These are phyloP conservation scores for Candoia aspera DNA, from an alignment of 2,113 vertebrate species.

Conservation along the genomic window DNA sequence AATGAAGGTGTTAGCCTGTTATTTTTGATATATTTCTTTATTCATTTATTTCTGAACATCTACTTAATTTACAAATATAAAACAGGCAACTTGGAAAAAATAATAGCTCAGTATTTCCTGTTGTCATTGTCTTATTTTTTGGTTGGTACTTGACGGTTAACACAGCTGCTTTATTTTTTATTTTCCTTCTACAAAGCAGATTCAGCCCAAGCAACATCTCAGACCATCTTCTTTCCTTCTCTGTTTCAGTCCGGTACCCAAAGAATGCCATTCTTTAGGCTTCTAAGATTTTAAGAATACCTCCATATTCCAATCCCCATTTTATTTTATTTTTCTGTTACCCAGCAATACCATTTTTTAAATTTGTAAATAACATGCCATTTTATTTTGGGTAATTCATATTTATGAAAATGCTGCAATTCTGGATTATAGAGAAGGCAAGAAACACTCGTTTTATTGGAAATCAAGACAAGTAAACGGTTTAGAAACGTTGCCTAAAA, in stretches of 20 bases:
- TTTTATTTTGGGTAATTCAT: neutral
- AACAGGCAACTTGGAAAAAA: neutral
- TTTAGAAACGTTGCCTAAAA: neutral
- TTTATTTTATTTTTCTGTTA: neutral
- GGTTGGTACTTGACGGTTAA: neutral
- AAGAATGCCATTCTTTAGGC: neutral
- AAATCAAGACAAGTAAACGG: conserved; percentile 17
- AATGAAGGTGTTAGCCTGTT: neutral
- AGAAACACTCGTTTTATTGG: conserved; percentile 30
- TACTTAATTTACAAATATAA: neutral
- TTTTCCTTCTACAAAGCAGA: neutral
- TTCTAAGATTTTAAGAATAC: neutral
- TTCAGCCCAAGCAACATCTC: neutral
- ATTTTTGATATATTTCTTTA: neutral
- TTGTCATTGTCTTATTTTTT: neutral
- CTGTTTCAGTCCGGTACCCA: too few relatives aligned
- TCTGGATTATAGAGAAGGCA: neutral
- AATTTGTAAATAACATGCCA: neutral
- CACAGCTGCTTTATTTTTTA: neutral
- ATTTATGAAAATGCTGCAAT: neutral
- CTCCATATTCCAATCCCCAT: neutral
- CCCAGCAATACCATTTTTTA: too few relatives aligned
- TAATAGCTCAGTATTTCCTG: neutral
- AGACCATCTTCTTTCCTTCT: neutral
- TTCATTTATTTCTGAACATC: neutral